Evolutionary conservation across 1,140 invertebrate genomes (phyloP), one percentile per base, ranked within the genome.

Genomic region (Spodoptera litura): DNA sequence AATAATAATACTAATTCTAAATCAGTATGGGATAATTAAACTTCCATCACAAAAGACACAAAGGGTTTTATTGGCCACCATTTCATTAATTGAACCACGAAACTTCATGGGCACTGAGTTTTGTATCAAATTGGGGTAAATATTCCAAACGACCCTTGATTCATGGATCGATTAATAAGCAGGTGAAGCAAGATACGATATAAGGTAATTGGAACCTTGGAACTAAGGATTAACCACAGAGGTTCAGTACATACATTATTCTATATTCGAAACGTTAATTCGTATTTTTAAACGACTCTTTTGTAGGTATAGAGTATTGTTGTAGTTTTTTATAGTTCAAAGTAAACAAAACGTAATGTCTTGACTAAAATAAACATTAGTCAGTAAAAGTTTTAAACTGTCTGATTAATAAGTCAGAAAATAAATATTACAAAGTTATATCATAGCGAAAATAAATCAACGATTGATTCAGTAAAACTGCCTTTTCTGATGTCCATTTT

Each of bases 1-100:
- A 66, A 66, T 49, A 66, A 49, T 44, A 66, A 2, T 20, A 66
- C 62, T 66, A 66, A 66, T 61, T 61, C 31, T 13, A 61, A 61
- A 35, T 12, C 38, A 44, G 38, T 31, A 4, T 35, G 58, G 58
- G 15, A 8, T 13, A 61, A 61, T 35, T 61, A 3, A 61, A 61
- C 58, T 61, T 31, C 13, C 58, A 61, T 61, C 12, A 61, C 35
- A 61, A n/a, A 13, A n/a, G 58, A 61, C 27, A 27, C 55, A 61
- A 61, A 13, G 58, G 58, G 27, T 61, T 61, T 61, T 61, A 61
- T 61, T 61, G 58, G 27, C 27, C 27, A 35, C 11, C 58, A 61
- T 35, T 58, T 13, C 58, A 61, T 61, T 61, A 61, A 61, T 13
- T 35, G 13, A 11, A 12, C 58, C 12, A 13, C 27, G 13, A 35